Base-by-base conservation (phyloP, 2,113 vertebrate genomes). In the Cyphomyrus plagiostoma region DNA sequence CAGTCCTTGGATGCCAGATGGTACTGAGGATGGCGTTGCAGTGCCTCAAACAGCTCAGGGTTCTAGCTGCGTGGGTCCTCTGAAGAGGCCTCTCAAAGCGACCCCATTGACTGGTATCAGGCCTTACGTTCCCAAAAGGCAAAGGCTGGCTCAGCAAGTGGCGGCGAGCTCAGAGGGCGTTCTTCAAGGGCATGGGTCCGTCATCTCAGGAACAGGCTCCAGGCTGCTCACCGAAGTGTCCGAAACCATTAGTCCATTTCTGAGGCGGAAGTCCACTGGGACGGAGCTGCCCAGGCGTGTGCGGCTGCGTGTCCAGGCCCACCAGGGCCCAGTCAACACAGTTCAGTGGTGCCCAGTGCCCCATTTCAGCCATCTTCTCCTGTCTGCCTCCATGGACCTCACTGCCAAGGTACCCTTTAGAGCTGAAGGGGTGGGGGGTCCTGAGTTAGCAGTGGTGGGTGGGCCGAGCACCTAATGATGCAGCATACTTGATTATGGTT, bases 331-430 rank as follows among this genome's bases (percentile, higher is more conserved):
- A 0, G 96, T 98, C 77, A 99, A 97, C 94, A 95, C 93, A 0
- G 92, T 98, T 70, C 96, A 97, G 87, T 99, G 98, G 98, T 98
- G 97, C 91, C 97, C 98, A 0, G 94, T 97, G 2, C 91, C 88
- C 70, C 95, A 96, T 2, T 93, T 92, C 89, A 98, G 98, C 88
- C 98, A 99, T 89, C 91, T 99, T 92, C 96, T 99, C 86, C 96
- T 99, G 87, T 98, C 98, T 0, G 95, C 97, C 2, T 99, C 98
- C 83, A 98, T 99, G 98, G 98, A 99, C 93, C 97, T 96, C 91
- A 98, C 97, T 23, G 88, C 97, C 90, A 99, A 99, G 98, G 98
- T 99, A 97, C 95, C 21, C 21, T 88, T 42, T 3, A 82, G 11
- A 62, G 26, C 39, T 66, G 30, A 3, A 26, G 26, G 58, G 45